Evolutionary conservation across 2,113 vertebrate genomes (phyloP), one percentile per base, ranked within the genome.

Genomic region (Puffinus mauretanicus): DNA sequence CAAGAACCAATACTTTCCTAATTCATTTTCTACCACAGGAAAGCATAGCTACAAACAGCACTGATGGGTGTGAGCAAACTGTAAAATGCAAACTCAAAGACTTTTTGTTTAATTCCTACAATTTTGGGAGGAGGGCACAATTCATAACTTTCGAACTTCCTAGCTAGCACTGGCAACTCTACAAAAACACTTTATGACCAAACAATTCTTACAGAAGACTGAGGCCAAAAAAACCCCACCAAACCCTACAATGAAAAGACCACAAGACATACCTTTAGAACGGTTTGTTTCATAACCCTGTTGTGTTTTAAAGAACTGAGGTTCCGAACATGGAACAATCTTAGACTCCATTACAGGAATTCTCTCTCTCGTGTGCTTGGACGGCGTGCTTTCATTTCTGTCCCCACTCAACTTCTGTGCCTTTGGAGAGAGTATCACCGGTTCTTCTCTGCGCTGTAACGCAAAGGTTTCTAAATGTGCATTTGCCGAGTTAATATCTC

Each of bases 191-290:
- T 83, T 77, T 2, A 62, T 25, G 17, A 82, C 11, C 22, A 51
- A 82, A n/a, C 6, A 76, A 25, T 38, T 20, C 8, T 64, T 42
- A 65, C 1, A 64, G 9, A 86, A 79, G 29, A 64, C 20, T 8
- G 1, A 49, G 11, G 10, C 15, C 6, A 66, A 62, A 70, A 71
- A 27, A 8, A 2, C 0, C 2, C 8, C 11, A 62, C 4, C 30
- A 81, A 90, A 61, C 4, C 7, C 30, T 42, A 16, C 55, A 86
- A 61, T 1, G 1, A 60, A n/a, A 55, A 78, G 44, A 73, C 11
- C 6, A 16, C 0, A 3, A 34, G 30, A 90, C 93, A 2, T 98
- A 98, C 98, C 98, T 98, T 97, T 98, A 83, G 95, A 55, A 78
- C 25, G 11, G 72, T 95, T 97, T 58, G 78, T 66, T 84, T 98